Base-by-base conservation (phyloP, 2,797 vertebrate species). In the Cirrhinus mrigala region DNA sequence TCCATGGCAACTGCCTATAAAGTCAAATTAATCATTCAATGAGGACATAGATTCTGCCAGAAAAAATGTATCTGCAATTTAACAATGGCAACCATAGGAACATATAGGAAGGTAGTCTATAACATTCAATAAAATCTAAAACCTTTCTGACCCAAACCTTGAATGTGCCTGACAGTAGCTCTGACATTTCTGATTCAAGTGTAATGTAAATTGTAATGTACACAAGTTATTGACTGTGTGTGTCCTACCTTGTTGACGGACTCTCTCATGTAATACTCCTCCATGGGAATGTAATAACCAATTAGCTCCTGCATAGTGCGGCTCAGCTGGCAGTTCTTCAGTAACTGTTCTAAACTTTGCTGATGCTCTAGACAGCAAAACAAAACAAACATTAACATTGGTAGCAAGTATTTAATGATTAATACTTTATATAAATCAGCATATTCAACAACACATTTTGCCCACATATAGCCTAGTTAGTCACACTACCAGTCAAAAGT, bases 221-320 rank as follows among this genome's bases (percentile, higher is more conserved):
- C 12, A 22, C 5, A 27, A 58, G n/a, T 24, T 1, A 58, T 18
- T 46, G 12, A 16, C 20, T 64, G 11, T 37, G 1, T 33, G 24
- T 40, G 14, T 22, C 33, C 1, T 89, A 99, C 98, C 97, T 99
- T 99, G 93, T 96, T 99, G 85, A 99, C 97, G 0, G 97, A 97
- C 91, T 99, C 98, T 84, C 97, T 96, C 98, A 99, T 99, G 95
- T 98, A 99, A 90, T 98, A 99, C 87, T 99, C 97, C 88, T 99
- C 98, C 98, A 99, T 99, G 66, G 98, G 98, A 89, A 99, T 96
- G 79, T 99, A 99, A 82, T 96, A 98, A 66, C 98, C 98, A 79
- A 99, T 99, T 88, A 99, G 94, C 91, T 99, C 98, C 91, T 99
- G 98, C 97, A 99, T 98, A 66, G 94, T 96, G 29, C 96, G 94